phyloP scores from a whole-genome alignment of 2,888 invertebrate genomes.

The Argyresthia albistria region DNA sequence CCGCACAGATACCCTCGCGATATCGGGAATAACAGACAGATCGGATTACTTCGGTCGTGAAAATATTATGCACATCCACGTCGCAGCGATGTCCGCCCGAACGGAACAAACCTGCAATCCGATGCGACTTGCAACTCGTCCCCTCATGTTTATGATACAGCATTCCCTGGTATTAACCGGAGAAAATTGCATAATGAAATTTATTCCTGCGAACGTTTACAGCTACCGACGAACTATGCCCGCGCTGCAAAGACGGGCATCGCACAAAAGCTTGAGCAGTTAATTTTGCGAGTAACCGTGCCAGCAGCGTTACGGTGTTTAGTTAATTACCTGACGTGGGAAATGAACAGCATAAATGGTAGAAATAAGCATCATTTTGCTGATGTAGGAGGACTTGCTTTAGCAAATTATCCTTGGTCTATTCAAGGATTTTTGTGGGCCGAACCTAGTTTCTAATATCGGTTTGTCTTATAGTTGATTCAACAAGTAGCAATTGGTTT shows the following conservation, averaged over 20 bases:
- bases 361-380: not conserved
- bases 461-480: too few relatives aligned
- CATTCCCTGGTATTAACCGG: not conserved
- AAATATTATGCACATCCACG: not conserved
- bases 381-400: not conserved
- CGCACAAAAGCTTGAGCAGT: constrained; percentile 13
- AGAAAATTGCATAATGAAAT: not conserved
- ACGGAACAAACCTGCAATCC: not conserved
- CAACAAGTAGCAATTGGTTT: too few relatives aligned
- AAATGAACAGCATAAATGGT: constrained; percentile 17
- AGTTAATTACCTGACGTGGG: constrained; percentile 34
- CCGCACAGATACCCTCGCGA: not conserved
- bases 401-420: too few relatives aligned
- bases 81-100: not conserved
- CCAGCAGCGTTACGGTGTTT: constrained; percentile 26
- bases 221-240: not conserved
- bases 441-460: too few relatives aligned
- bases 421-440: too few relatives aligned
- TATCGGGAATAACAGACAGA: constrained; percentile 28
- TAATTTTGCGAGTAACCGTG: constrained; percentile 11
- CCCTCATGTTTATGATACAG: not conserved
- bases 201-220: not conserved
- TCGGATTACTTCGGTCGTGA: constrained; percentile 22
- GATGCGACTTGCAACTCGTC: too few relatives aligned
- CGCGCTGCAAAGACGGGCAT: not conserved